Evolutionary conservation across 2,888 invertebrate genomes (phyloP).

Genomic region (Latheticus oryzae): DNA sequence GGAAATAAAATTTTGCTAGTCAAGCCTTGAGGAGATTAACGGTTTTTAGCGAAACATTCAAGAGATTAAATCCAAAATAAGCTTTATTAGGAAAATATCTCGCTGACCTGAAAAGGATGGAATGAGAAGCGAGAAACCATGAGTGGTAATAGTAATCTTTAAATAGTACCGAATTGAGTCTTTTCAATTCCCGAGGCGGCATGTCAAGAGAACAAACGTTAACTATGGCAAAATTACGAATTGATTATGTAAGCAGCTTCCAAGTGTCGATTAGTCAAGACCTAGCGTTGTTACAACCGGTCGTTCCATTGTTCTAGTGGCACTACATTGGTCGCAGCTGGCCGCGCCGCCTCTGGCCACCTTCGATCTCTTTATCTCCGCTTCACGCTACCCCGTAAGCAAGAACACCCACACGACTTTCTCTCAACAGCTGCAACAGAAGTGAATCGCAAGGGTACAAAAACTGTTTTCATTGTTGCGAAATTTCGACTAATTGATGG

Average conservation of each 20-base stretch:
- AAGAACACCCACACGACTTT: conserved; percentile 49
- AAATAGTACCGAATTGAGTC: no score
- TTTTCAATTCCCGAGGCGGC: no score
- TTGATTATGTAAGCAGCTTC: no score
- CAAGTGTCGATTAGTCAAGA: no score
- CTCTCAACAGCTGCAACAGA: conserved; percentile 49
- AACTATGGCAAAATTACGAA: no score
- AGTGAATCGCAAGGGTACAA: conserved; percentile 15
- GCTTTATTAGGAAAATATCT: conserved; percentile 1
- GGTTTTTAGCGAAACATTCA: conserved; percentile 9
- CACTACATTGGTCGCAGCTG: not conserved
- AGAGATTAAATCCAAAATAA: not conserved
- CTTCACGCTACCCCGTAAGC: conserved; percentile 35
- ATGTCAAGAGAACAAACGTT: no score
- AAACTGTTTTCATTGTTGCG: conserved; percentile 23
- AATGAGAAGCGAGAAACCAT: no score
- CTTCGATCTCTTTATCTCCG: conserved; percentile 29
- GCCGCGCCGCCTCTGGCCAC: conserved; percentile 10
- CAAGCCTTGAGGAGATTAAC: conserved; percentile 7
- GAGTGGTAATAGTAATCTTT: no score
- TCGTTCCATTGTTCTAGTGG: conserved; percentile 2
- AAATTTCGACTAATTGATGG: conserved; percentile 30
- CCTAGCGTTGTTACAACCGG: no score
- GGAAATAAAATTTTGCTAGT: conserved; percentile 7
- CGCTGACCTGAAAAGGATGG: not conserved